These are phyloP conservation scores for Cephus sareptanus DNA, from an alignment of 2,888 invertebrate genomes.

Conservation along the genomic window DNA sequence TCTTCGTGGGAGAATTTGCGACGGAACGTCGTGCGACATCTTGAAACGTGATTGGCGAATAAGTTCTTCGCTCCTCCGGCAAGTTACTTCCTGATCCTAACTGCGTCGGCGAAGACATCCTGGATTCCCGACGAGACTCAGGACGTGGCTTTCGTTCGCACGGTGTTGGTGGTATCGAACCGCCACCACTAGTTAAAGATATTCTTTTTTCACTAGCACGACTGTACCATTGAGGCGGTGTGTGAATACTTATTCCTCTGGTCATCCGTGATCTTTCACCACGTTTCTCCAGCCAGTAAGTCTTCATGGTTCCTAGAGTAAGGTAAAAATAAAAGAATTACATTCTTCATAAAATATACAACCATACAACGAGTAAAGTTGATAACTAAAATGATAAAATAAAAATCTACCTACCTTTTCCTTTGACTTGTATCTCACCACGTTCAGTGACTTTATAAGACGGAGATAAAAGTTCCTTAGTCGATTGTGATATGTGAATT, in stretches of 20 bases:
- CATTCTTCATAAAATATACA: neutral
- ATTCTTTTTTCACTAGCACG: conserved; percentile 64
- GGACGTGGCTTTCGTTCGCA: conserved; percentile 26
- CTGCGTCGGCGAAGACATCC: conserved; percentile 42
- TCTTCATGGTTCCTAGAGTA: conserved; percentile 81
- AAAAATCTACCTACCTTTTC: conserved; percentile 75
- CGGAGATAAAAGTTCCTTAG: conserved; percentile 79
- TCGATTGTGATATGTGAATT: conserved; percentile 94
- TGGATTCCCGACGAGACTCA: conserved; percentile 30
- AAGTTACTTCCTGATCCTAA: conserved; percentile 49
- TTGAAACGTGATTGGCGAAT: conserved; percentile 87
- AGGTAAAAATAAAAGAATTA: neutral
- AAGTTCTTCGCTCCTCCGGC: conserved; percentile 77
- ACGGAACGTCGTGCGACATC: conserved; percentile 84
- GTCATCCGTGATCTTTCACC: conserved; percentile 72
- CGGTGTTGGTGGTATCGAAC: neutral
- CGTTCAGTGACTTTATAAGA: conserved; percentile 81
- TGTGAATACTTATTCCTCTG: conserved; percentile 54
- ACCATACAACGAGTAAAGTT: neutral
- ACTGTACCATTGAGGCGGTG: conserved; percentile 55
- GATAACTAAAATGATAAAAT: neutral
- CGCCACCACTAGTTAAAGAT: conserved; percentile 27
- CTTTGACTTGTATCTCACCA: conserved; percentile 90
- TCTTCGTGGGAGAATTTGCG: conserved; percentile 79
- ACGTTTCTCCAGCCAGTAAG: conserved; percentile 85